Base-by-base conservation (phyloP, 2,113 vertebrate genomes). In the Esox niger region DNA sequence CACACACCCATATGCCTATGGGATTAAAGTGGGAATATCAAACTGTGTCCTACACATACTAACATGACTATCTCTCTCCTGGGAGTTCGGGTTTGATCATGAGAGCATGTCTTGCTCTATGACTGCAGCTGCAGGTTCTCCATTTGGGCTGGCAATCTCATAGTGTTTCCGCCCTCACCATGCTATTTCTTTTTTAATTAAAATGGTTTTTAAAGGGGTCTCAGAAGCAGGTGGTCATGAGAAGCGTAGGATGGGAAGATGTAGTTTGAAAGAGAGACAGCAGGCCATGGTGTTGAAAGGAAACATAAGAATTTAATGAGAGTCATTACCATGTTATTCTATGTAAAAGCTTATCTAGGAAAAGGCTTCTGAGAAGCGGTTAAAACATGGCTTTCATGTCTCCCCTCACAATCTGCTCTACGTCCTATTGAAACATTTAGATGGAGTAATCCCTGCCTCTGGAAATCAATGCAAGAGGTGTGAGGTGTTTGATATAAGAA, bases 91-190 rank as follows among this genome's bases (percentile, higher is more conserved):
- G 46, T 58, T 29, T 29, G 4, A 31, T 64, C 69, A 62, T 71
- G 68, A 46, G 69, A 67, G 35, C 79, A 35, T 15, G 57, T 57
- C 46, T 79, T 31, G 30, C 69, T 82, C 77, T 84, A 65, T 72
- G 80, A 79, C 70, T 84, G 66, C 80, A 81, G 77, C 77, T 81
- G 80, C n/a, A n/a, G 35, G n/a, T 54, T 59, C 71, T 75, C 73
- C 74, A 81, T 83, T 81, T 80, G 49, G 64, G 13, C 30, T 58
- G 64, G 62, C 74, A 75, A 85, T 80, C 20, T 64, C 65, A 82
- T 80, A 59, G 69, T 65, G 66, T 75, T 61, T 74, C 62, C 60
- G 10, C 27, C 11, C 56, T 29, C 58, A 66, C 3, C n/a, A 9
- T 71, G 6, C 56, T 65, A 75, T 71, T 52, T 33, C 46, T 20